These are phyloP conservation scores for Xylophagus ater DNA, from an alignment of 2,888 invertebrate species.

Conservation along the genomic window DNA sequence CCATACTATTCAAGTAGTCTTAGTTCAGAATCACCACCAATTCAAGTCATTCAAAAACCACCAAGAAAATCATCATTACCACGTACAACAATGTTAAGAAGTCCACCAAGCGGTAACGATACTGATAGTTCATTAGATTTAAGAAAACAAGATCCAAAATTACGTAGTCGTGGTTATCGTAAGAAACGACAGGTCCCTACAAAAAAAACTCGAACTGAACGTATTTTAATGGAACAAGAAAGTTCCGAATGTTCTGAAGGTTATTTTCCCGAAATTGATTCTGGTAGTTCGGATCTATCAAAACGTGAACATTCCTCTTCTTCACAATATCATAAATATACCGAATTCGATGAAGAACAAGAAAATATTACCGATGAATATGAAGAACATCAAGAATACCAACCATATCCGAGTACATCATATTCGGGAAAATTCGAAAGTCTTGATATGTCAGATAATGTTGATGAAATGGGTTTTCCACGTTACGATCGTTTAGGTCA, in stretches of 20 bases:
- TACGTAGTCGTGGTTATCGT: conserved; percentile 56
- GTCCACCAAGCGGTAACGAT: conserved; percentile 63
- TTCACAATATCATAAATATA: conserved; percentile 25
- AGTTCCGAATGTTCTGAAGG: conserved; percentile 58
- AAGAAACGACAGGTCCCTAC: conserved; percentile 48
- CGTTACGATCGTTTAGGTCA: conserved; percentile 50
- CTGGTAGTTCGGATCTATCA: conserved; percentile 50
- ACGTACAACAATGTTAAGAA: conserved; percentile 50
- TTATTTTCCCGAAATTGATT: conserved; percentile 54
- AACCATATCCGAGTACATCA: conserved; percentile 31
- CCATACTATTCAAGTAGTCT: conserved; percentile 66
- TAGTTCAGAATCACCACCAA: conserved; percentile 62
- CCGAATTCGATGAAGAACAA: conserved; percentile 39
- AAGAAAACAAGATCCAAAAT: conserved; percentile 52
- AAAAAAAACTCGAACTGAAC: conserved; percentile 32
- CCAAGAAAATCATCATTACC: conserved; percentile 53
- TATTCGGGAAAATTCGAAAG: conserved; percentile 43
- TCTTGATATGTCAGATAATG: conserved; percentile 51
- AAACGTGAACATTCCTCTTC: conserved; percentile 39
- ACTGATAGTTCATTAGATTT: conserved; percentile 60
- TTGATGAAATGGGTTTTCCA: conserved; percentile 56
- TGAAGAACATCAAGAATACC: conserved; percentile 44
- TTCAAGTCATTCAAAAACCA: conserved; percentile 49
- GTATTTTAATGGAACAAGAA: conserved; percentile 41
- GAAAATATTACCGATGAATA: conserved; percentile 43